Percentiles rank a stretch among this genome's conserved stretches.
Conservation (phyloP, 2,113 vertebrate species). For the Phylloscopus trochiloides region DNA sequence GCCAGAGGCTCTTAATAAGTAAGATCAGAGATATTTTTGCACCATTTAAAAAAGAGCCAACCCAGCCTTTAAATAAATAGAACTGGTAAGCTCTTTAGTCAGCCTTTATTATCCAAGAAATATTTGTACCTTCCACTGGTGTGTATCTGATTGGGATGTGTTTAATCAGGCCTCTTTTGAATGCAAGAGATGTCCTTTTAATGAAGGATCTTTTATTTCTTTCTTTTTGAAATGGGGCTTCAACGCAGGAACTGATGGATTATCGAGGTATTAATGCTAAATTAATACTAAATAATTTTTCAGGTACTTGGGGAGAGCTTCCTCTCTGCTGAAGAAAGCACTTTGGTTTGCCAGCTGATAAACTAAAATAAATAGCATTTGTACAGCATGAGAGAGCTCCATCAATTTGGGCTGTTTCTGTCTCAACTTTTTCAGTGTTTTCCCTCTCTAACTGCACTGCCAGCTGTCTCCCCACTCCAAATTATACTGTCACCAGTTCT, state of each 20-base stretch:
- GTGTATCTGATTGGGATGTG: too few relatives aligned
- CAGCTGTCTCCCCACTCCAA: background rate
- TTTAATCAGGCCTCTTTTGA: background rate
- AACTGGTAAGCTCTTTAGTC: background rate
- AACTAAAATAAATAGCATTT: background rate
- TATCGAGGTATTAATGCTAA: background rate
- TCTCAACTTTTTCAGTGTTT: background rate
- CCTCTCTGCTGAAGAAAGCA: background rate
- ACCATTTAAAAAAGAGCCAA: background rate
- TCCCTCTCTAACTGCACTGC: background rate
- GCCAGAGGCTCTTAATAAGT: background rate
- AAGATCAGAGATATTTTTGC: background rate
- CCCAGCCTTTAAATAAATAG: background rate
- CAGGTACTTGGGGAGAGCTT: background rate
- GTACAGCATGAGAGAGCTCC: background rate
- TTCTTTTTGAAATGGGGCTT: background rate
- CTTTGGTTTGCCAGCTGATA: background rate
- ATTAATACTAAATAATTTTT: background rate
- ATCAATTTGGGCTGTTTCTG: background rate
- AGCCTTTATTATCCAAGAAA: background rate
- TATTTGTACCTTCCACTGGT: rapidly evolving
- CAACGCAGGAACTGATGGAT: background rate
- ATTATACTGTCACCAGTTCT: background rate
- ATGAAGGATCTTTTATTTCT: background rate
- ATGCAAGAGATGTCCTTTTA: background rate